These are phyloP conservation scores for Danaus melanippus DNA, from an alignment of 1,140 invertebrate species.

Conservation along the genomic window DNA sequence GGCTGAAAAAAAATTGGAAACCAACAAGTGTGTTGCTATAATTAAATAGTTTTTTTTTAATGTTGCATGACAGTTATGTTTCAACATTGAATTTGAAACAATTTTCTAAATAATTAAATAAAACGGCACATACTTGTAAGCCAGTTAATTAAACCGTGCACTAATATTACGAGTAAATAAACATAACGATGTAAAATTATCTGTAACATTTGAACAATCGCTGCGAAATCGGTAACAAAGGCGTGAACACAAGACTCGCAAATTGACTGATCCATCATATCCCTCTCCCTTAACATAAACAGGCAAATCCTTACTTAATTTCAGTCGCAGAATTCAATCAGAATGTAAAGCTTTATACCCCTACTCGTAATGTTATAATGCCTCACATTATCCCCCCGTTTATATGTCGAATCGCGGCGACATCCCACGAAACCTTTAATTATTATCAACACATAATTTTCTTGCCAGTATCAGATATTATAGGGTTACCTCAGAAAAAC, in stretches of 20 bases:
- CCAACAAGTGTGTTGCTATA: too few relatives aligned
- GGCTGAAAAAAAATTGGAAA: too few relatives aligned
- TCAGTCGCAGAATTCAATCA: constrained; percentile 70
- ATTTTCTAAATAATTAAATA: constrained; percentile 5
- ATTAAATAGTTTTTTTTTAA: too few relatives aligned
- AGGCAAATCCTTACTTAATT: constrained; percentile 70
- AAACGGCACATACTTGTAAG: constrained; percentile 7
- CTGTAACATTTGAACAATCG: constrained; percentile 13
- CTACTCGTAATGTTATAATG: constrained; percentile 66
- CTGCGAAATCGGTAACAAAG: constrained; percentile 34
- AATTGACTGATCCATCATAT: constrained; percentile 62
- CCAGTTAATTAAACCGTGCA: too few relatives aligned
- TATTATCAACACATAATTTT: constrained; percentile 73
- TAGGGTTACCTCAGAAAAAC: constrained; percentile 36
- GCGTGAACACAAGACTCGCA: constrained; percentile 50
- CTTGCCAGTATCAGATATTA: constrained; percentile 49
- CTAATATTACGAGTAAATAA: too few relatives aligned
- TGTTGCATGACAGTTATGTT: too few relatives aligned
- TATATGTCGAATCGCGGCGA: constrained; percentile 46
- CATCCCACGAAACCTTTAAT: constrained; percentile 69
- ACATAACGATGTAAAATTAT: constrained; percentile 1
- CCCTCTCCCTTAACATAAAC: constrained; percentile 62
- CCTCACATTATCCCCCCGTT: constrained; percentile 59
- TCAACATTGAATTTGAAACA: constrained; percentile 2
- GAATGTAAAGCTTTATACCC: constrained; percentile 63